Evolutionary conservation across 2,113 vertebrate species (phyloP), one percentile per base, ranked within the genome.

Genomic region (Archocentrus centrarchus): DNA sequence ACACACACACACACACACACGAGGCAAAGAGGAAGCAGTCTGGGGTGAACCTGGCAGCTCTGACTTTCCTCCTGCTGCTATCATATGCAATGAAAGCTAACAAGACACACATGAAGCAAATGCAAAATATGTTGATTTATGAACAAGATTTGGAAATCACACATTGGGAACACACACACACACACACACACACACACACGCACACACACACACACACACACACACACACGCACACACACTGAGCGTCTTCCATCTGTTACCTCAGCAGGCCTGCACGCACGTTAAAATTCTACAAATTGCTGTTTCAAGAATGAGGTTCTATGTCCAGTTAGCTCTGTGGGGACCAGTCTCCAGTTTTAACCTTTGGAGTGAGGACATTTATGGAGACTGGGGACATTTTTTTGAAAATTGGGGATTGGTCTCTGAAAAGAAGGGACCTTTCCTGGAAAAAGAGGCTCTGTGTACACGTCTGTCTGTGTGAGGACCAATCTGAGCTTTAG

Each of bases 1-100:
- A 5, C 59, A 32, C 60, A 6, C 59, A 6, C 59, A 61, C 15
- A 11, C 30, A 6, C 60, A 32, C 15, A 18, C 14, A 1, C 10
- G 13, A 7, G 17, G 3, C 15, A 2, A 57, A 39, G 20, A 64
- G 62, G 62, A 41, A 64, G 27, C 58, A 55, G 58, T 44, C 24
- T n/a, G 39, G 9, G 62, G 60, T 15, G 59, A 68, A 1, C 3
- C 10, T 59, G 60, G 60, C 78, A 59, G 79, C 55, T 6, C 80
- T 1, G 9, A 1, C 53, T 41, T n/a, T 73, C n/a, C 68, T 81
- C 79, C 85, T 79, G 80, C 22, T 55, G 64, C 18, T 59, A 60
- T 87, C 85, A 83, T 83, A 83, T 82, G 79, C 32, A 41, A 18
- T 17, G 70, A n/a, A 41, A 59, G 53, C 66, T 27, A 75, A 61